phyloP scores from a whole-genome alignment of 2,113 vertebrate species.

The Genyomyrus donnyi region DNA sequence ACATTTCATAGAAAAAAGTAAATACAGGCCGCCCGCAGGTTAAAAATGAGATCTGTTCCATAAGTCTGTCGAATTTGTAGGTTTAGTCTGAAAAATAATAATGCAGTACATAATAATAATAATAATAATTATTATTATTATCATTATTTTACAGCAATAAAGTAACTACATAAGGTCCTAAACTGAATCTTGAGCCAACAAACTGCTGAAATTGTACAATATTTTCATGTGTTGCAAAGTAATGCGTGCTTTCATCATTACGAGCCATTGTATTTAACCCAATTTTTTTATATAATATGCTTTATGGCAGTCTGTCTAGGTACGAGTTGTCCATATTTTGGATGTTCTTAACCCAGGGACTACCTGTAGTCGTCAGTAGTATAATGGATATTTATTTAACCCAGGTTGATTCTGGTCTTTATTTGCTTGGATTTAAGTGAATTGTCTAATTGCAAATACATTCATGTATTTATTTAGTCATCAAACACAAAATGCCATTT shows the following conservation, averaged over 20 bases:
- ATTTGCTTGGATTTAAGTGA: not conserved
- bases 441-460: not conserved
- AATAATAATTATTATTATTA: not conserved
- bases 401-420: not conserved
- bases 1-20: not conserved
- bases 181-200: not conserved
- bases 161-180: not conserved
- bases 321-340: not conserved
- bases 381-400: not conserved
- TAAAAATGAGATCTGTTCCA: not conserved
- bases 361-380: not conserved
- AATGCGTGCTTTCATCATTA: not conserved
- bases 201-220: not conserved
- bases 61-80: not conserved
- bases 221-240: not conserved
- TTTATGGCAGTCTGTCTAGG: not conserved
- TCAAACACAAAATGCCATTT: not conserved
- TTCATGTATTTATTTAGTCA: not conserved
- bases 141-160: not conserved
- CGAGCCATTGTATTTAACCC: not conserved
- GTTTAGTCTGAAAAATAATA: not conserved
- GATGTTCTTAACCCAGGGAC: not conserved
- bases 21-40: not conserved
- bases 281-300: not conserved
- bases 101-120: not conserved